These are phyloP conservation scores for Temnothorax longispinosus DNA, from an alignment of 1,140 invertebrate species.

Conservation along the genomic window DNA sequence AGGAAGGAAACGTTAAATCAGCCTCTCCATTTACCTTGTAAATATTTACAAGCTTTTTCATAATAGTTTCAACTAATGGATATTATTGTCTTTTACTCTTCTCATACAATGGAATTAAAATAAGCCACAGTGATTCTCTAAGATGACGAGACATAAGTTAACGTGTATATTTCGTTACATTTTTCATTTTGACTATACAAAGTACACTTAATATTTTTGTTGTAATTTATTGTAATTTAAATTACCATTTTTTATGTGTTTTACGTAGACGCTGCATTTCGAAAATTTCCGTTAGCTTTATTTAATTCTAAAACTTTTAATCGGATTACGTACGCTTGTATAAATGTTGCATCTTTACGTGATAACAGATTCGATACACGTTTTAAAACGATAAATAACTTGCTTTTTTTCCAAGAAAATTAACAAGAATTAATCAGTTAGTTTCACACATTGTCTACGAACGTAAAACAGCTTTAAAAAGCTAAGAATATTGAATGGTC, in stretches of 20 bases:
- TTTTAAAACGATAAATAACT: not conserved
- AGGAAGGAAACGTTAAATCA: slow-evolving; percentile 18
- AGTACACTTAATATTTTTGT: not conserved
- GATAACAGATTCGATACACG: not conserved
- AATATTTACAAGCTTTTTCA: slow-evolving; percentile 3
- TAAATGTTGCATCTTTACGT: not conserved
- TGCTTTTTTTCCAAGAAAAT: no score
- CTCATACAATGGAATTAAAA: not conserved
- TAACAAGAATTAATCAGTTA: no score
- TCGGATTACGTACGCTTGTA: not conserved
- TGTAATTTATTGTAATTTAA: not conserved
- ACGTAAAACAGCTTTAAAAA: not conserved
- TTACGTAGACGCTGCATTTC: not conserved
- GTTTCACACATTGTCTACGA: no score
- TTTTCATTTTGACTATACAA: not conserved
- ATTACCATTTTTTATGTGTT: not conserved
- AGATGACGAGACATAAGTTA: not conserved
- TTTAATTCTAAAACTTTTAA: not conserved
- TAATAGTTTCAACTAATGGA: not conserved
- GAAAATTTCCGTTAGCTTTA: not conserved
- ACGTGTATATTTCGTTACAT: not conserved
- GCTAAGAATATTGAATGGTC: not conserved
- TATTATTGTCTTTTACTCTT: slow-evolving; percentile 3
- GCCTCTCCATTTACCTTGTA: not conserved
- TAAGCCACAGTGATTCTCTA: not conserved